Evolutionary conservation across 2,113 vertebrate genomes (phyloP).

Genomic region (Nestor notabilis): DNA sequence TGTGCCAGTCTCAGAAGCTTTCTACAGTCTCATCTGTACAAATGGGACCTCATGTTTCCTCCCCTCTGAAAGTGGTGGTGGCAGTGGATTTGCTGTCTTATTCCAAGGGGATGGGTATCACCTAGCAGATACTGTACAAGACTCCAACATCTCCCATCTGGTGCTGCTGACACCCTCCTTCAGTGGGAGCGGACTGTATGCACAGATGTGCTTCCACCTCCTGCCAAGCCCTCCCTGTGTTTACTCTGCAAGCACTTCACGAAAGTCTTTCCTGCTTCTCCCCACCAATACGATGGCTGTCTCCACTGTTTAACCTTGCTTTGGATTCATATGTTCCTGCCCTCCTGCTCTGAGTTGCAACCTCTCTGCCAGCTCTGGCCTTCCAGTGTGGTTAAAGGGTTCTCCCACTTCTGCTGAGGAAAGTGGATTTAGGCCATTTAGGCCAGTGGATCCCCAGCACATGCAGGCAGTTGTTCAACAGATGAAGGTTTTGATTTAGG

Average conservation of each 20-base stretch:
- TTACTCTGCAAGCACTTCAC: slow-evolving; percentile 69
- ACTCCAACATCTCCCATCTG: slow-evolving; percentile 18
- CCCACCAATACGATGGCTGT: slow-evolving; percentile 2
- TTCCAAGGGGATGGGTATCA: neutral
- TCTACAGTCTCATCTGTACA: neutral
- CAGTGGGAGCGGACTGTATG: neutral
- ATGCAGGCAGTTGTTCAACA: neutral
- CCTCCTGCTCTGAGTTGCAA: neutral
- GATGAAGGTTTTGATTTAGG: neutral
- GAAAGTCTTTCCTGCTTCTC: slow-evolving; percentile 69
- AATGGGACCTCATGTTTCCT: neutral
- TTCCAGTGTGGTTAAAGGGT: neutral
- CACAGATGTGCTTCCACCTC: slow-evolving; percentile 25
- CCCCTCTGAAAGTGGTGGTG: neutral
- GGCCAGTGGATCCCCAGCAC: neutral
- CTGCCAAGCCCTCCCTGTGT: slow-evolving; percentile 52
- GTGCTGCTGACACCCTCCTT: neutral
- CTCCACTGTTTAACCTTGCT: neutral
- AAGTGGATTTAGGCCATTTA: too few relatives aligned
- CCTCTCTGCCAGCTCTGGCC: neutral
- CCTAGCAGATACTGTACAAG: neutral
- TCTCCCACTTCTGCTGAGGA: neutral
- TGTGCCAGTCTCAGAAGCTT: neutral
- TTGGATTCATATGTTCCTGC: neutral
- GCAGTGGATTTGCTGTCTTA: neutral